Base-by-base conservation (phyloP, 2,113 vertebrate species). In the Rhynchopsitta pachyrhyncha region DNA sequence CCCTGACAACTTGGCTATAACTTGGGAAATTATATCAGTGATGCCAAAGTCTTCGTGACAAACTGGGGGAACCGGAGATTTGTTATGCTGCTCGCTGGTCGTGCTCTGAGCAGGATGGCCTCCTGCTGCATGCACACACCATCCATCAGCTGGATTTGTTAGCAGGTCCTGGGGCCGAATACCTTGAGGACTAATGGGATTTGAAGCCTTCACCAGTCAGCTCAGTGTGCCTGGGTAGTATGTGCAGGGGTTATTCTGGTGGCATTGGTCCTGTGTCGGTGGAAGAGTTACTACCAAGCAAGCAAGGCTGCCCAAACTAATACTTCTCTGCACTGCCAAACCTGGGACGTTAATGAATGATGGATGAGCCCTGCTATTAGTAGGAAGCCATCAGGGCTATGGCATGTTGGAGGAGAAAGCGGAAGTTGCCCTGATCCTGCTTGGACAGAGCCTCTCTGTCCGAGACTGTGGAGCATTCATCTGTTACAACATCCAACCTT, bases 1-100 rank as follows among this genome's bases (percentile, higher is more conserved):
- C 92, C 85, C 85, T 95, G 88, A 80, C 78, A 82, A 44, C 77
- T 76, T 80, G 69, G 59, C 93, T 93, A 29, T 95, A 89, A 82
- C 93, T 57, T 90, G 81, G 81, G 69, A 74, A 84, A 49, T 94
- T 82, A 37, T 88, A 59, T 94, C 82, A 13, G 75, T 29, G 75
- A 14, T 93, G 93, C 93, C 85, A 66, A 83, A 94, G 92, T 55
- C 82, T 80, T 86, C 31, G 9, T 90, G 91, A 94, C 49, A 86
- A 93, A 82, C 62, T 53, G 62, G 41, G 20, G 66, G 93, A 82
- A 39, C 37, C 50, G 27, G 71, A 84, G 90, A 84, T 96, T 86
- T 95, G 68, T 94, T 86, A 17, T 1, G 22, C 37, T 81, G 19
- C 41, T 55, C 60, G 53, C 52, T 91, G 86, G 35, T 91, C 2